Conservation (phyloP, 92 coral and sea anemone species). For the Bergia sp. region DNA sequence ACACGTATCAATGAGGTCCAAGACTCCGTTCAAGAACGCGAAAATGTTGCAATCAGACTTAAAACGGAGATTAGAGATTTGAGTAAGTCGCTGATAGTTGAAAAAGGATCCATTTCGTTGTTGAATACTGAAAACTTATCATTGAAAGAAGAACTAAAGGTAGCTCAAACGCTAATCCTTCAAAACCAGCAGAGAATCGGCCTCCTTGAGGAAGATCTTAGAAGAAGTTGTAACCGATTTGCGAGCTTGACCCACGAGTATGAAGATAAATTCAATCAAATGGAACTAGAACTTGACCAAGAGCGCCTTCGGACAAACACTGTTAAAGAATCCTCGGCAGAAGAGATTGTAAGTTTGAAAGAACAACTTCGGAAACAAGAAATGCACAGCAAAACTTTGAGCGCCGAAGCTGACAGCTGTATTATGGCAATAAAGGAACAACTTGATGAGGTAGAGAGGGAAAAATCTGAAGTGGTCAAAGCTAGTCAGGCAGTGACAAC, state of each 20-base stretch:
- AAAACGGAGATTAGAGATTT: constrained; percentile 22
- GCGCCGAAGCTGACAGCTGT: constrained; percentile 86
- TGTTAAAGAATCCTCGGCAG: constrained; percentile 66
- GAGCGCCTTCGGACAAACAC: constrained; percentile 47
- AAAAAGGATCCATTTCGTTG: constrained; percentile 4
- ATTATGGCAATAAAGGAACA: constrained; percentile 60
- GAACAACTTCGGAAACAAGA: constrained; percentile 74
- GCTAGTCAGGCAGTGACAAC: constrained; percentile 55
- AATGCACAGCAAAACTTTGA: constrained; percentile 68
- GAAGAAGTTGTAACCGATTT: constrained; percentile 33
- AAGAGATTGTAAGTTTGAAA: constrained; percentile 70
- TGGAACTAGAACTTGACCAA: constrained; percentile 65
- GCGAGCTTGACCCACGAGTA: constrained; percentile 31
- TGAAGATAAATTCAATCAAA: constrained; percentile 70
- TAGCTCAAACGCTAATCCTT: constrained; percentile 57
- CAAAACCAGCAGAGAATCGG: constrained; percentile 46
- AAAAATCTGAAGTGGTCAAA: constrained; percentile 55
- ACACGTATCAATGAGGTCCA: constrained; percentile 67
- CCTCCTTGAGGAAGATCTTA: constrained; percentile 53
- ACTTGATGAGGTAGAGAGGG: constrained; percentile 63
- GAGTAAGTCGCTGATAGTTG: constrained; percentile 1
- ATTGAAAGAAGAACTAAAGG: constrained; percentile 55
- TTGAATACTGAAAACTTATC: constrained; percentile 42
- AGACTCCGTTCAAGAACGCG: constrained; percentile 43
- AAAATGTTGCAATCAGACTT: constrained; percentile 18